Evolutionary conservation across 2,113 vertebrate genomes (phyloP).

Genomic region (Lathamus discolor): DNA sequence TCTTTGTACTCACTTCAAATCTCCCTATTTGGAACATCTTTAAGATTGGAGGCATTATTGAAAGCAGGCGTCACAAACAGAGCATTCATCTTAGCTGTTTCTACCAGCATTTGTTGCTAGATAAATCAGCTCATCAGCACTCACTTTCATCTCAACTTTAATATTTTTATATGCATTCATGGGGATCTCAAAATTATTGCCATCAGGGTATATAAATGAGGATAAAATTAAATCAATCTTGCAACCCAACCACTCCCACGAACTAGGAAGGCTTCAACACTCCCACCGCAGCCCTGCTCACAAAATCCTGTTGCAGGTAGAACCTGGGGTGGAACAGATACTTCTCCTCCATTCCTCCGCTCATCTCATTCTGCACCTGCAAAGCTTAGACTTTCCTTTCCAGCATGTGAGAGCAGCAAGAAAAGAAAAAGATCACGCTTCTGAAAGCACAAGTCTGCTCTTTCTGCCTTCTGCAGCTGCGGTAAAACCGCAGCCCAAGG

Average conservation of each 20-base stretch:
- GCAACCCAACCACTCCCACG: background rate
- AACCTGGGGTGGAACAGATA: background rate
- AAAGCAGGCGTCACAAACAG: constrained; percentile 7
- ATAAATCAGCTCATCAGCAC: background rate
- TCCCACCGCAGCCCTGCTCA: background rate
- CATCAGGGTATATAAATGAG: background rate
- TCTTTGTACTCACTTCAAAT: background rate
- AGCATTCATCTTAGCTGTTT: background rate
- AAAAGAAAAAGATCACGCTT: background rate
- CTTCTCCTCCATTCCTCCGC: background rate
- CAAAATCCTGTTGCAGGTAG: background rate
- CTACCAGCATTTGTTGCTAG: background rate
- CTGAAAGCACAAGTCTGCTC: background rate
- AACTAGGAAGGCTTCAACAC: background rate
- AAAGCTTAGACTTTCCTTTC: background rate
- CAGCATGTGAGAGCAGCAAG: background rate
- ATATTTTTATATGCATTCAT: background rate
- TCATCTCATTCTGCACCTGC: background rate
- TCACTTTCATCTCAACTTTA: background rate
- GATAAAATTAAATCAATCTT: background rate
- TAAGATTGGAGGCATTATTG: background rate
- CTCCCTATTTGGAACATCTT: constrained; percentile 32
- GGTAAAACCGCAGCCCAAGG: constrained; percentile 52
- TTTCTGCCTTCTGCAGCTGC: background rate
- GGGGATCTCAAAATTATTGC: background rate